Evolutionary conservation across 2,797 vertebrate species (phyloP).

Genomic region (Knipowitschia caucasica): DNA sequence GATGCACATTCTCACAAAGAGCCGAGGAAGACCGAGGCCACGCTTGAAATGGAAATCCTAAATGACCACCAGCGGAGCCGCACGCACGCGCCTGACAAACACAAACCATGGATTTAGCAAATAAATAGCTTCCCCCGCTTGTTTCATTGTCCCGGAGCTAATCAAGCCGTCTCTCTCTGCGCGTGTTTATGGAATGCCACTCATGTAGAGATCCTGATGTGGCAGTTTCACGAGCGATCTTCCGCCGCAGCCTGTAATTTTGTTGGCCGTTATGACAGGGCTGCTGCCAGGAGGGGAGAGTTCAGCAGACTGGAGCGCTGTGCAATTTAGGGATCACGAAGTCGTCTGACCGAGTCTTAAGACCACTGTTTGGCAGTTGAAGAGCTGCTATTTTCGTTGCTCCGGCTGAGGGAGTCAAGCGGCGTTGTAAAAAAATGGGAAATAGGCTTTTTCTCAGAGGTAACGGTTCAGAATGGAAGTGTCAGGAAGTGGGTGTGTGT

Average conservation of each 20-base stretch:
- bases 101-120: conserved; percentile 16
- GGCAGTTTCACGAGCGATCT: conserved; percentile 10
- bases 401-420: conserved; percentile 5
- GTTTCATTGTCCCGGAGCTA: background rate
- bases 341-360: conserved; percentile 1
- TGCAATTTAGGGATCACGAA: conserved; percentile 11
- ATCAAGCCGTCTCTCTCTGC: conserved; percentile 16
- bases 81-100: conserved; percentile 12
- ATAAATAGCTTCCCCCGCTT: background rate
- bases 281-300: conserved; percentile 11
- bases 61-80: conserved; percentile 20
- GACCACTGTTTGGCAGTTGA: background rate
- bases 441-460: background rate
- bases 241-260: conserved; percentile 10
- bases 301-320: conserved; percentile 10
- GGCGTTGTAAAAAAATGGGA: background rate
- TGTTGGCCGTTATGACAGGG: conserved; percentile 16
- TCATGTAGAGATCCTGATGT: conserved; percentile 14
- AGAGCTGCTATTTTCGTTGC: conserved; percentile 6
- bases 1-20: conserved; percentile 7
- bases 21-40: conserved; percentile 10
- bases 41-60: conserved; percentile 13
- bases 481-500: background rate
- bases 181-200: conserved; percentile 17
- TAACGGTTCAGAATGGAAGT: background rate